Evolutionary conservation across 2,113 vertebrate genomes (phyloP).

Genomic region (Calyptommatus sinebrachiatus): DNA sequence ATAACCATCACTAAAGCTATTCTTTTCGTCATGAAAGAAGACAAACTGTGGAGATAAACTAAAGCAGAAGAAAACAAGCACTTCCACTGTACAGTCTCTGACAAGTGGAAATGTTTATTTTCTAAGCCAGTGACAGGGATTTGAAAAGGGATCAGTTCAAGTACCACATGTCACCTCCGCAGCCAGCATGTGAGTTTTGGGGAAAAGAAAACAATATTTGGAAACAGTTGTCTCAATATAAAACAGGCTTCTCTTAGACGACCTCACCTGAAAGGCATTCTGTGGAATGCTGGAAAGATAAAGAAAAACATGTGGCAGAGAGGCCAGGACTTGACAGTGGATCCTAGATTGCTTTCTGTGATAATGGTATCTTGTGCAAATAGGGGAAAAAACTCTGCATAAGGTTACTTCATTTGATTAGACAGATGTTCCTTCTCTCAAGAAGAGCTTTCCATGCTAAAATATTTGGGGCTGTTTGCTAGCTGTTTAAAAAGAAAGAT

Average conservation of each 20-base stretch:
- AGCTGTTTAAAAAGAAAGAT: background rate
- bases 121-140: background rate
- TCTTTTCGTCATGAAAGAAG: slow-evolving; percentile 41
- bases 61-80: slow-evolving; percentile 23
- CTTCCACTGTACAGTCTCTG: background rate
- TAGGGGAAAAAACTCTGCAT: too few species aligned
- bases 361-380: too few species aligned
- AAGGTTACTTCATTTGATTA: too few species aligned
- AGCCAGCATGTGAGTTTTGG: background rate
- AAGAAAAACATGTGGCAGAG: background rate
- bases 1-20: slow-evolving; percentile 26
- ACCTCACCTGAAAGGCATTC: too few species aligned
- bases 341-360: too few species aligned
- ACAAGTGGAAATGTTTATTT: background rate
- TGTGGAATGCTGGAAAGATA: background rate
- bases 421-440: too few species aligned
- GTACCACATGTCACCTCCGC: background rate
- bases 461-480: background rate
- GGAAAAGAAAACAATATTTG: background rate
- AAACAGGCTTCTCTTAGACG: background rate
- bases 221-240: background rate
- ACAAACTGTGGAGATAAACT: slow-evolving; percentile 15
- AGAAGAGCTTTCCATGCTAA: background rate
- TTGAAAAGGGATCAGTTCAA: slow-evolving; percentile 2
- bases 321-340: background rate